Conservation (phyloP, 2,888 invertebrate genomes). For the Lordiphosa andalusiaca region DNA sequence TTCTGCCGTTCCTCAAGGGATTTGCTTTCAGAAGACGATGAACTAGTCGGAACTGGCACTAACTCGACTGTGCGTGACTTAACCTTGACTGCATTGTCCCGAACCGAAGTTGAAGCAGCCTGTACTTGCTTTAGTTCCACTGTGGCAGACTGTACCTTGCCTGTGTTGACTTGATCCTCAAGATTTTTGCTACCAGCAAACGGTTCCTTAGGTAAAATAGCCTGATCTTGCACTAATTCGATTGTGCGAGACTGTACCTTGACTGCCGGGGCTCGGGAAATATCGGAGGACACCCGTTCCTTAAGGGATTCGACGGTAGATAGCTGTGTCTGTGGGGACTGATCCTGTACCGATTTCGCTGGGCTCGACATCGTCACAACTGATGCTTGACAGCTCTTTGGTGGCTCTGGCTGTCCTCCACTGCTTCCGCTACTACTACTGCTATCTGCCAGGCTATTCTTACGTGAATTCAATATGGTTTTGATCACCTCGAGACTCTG, state of each 20-base stretch:
- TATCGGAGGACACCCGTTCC: no score
- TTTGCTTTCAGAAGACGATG: not conserved
- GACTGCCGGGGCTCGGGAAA: no score
- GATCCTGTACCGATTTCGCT: not conserved
- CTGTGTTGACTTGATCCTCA: no score
- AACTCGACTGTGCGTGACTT: not conserved
- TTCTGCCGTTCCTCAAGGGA: not conserved
- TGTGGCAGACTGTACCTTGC: no score
- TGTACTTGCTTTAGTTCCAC: no score
- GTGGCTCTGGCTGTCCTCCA: constrained; percentile 21
- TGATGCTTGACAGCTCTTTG: constrained; percentile 8
- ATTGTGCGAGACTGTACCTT: no score
- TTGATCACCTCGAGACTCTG: constrained; percentile 80
- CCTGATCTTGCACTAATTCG: no score
- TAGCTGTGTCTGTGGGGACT: not conserved
- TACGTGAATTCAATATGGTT: constrained; percentile 78
- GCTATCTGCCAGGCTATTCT: constrained; percentile 75
- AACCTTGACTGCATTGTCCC: no score
- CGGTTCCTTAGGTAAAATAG: no score
- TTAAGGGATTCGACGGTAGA: no score
- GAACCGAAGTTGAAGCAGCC: no score
- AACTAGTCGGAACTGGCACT: not conserved
- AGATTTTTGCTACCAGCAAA: no score
- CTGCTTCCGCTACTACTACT: constrained; percentile 38
- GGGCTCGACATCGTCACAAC: not conserved